phyloP scores from a whole-genome alignment of 2,888 invertebrate genomes.

The Nephrotoma flavescens region DNA sequence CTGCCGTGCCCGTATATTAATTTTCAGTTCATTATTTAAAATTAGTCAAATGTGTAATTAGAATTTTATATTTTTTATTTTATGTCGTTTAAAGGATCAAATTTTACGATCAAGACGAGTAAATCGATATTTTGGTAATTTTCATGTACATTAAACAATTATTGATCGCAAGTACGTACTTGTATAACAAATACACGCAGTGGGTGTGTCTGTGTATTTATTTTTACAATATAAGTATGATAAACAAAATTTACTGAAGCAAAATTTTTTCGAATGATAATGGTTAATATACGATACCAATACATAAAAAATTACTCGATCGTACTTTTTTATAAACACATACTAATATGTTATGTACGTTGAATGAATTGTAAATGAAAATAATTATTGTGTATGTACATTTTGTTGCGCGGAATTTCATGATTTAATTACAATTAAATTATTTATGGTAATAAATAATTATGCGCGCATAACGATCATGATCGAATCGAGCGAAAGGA shows the following conservation, averaged over 20 bases:
- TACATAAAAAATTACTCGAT: too few species aligned
- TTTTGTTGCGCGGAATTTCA: background rate
- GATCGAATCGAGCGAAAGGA: background rate
- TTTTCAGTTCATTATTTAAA: background rate
- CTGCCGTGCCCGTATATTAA: background rate
- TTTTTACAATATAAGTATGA: background rate
- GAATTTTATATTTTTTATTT: background rate
- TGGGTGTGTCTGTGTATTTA: background rate
- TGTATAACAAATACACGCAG: background rate
- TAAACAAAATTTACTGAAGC: background rate
- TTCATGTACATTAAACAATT: background rate
- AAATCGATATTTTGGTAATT: background rate
- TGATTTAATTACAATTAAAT: background rate
- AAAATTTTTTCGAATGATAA: background rate
- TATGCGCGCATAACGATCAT: background rate
- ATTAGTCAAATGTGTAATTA: slow-evolving; percentile 2
- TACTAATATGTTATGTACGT: background rate
- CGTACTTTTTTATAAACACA: background rate
- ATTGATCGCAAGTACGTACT: background rate
- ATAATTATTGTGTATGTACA: background rate
- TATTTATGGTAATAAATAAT: background rate
- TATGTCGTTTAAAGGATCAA: background rate
- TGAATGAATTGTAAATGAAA: background rate
- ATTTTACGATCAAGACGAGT: background rate
- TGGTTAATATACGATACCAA: background rate